Evolutionary conservation across 2,888 invertebrate species (phyloP), one percentile per base, ranked within the genome.

Genomic region (Drosophila aldrichi): DNA sequence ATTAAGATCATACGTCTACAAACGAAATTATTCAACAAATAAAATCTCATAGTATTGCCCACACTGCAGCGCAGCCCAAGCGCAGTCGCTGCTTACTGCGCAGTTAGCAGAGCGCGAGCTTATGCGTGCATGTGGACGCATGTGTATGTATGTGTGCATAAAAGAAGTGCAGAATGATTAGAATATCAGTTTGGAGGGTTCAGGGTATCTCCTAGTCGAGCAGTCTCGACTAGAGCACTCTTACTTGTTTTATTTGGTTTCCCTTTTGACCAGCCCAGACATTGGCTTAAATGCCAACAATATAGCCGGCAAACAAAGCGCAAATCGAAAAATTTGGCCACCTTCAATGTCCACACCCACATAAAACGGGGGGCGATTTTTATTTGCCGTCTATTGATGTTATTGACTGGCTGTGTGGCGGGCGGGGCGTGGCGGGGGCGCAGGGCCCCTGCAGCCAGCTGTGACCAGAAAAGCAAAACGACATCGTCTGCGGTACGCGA

Each of bases 341-440:
- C 71, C 73, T 55, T 25, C 70, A 57, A 14, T 41, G 25, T 25
- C 70, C 61, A 46, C 65, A 43, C 52, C 66, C 61, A 55, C 61
- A 58, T 65, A 75, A 79, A 69, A 12, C 18, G 58, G 40, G 29
- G 58, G 40, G 58, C 64, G 43, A 73, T 81, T 81, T 88, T 86
- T 88, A 83, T 88, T 86, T 87, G 87, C 83, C 88, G 80, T 87
- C 82, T 87, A 89, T 88, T 88, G 89, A 78, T 68, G 85, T 80
- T 89, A 86, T 86, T 89, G 89, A 86, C 89, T 86, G 62, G 57
- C 56, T 69, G 40, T 43, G 34, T 12, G 65, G 34, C 51, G 7
- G 22, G 22, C 20, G 32, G 44, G 46, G 54, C 61, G 10, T 1
- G 32, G 32, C 32, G 32, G 10, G 8, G 7, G 29, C 29, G 32